Conservation (phyloP, 1,140 invertebrate species). For the Andrena cerasifolii region DNA sequence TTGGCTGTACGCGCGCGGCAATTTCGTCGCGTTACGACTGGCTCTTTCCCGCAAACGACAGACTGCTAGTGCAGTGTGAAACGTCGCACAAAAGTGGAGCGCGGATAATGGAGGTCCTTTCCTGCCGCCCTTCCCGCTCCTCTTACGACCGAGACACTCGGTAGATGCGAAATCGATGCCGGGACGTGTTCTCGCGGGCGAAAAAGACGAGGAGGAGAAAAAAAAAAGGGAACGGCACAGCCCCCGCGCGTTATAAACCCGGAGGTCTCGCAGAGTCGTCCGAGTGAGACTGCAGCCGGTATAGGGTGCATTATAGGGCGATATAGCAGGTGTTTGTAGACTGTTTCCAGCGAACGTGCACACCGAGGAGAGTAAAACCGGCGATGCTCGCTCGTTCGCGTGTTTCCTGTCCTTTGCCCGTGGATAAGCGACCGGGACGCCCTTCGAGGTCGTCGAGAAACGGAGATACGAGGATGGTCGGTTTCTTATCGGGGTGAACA, state of each 20-base stretch:
- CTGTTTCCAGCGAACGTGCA: background rate
- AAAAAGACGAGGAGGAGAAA: background rate
- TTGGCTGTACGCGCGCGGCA: constrained; percentile 25
- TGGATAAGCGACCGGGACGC: constrained; percentile 17
- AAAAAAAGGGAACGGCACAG: constrained; percentile 39
- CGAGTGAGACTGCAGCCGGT: constrained; percentile 39
- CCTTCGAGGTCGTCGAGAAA: background rate
- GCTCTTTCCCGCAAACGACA: constrained; percentile 23
- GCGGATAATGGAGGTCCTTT: constrained; percentile 60
- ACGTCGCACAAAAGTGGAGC: constrained; percentile 54
- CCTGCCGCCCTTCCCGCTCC: background rate
- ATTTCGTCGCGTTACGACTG: constrained; percentile 58
- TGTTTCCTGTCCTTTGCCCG: background rate
- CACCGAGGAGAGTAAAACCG: constrained; percentile 11
- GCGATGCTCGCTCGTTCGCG: background rate
- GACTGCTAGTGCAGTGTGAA: constrained; percentile 44
- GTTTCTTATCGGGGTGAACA: constrained; percentile 20
- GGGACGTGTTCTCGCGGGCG: constrained; percentile 42
- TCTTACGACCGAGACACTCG: constrained; percentile 54
- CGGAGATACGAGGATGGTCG: background rate
- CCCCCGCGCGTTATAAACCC: constrained; percentile 47
- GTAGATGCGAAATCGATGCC: constrained; percentile 67
- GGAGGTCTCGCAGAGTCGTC: constrained; percentile 26
- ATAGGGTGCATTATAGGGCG: constrained; percentile 40
- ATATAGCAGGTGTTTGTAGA: constrained; percentile 55